phyloP scores from a whole-genome alignment of 2,888 invertebrate genomes.

The Agrotis ipsilon region DNA sequence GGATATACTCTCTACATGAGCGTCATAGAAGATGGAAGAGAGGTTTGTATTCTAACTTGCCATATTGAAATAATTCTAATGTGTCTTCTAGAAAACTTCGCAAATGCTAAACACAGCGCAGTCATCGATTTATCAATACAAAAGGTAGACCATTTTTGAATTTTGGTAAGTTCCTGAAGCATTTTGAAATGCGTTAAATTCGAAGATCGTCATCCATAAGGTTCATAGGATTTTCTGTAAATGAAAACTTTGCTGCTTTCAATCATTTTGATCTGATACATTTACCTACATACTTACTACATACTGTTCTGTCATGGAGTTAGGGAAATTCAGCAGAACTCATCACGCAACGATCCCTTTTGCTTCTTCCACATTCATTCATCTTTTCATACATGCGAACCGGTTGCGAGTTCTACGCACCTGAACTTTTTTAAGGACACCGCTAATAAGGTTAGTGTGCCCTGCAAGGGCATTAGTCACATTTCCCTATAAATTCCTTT shows the following conservation, averaged over 20 bases:
- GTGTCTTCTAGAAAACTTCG: constrained; percentile 1
- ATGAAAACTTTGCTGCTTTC: constrained; percentile 9
- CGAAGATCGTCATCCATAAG: too few relatives aligned
- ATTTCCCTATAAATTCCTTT: constrained; percentile 24
- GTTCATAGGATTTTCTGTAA: constrained; percentile 5
- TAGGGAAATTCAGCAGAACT: constrained; percentile 23
- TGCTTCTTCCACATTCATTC: constrained; percentile 58
- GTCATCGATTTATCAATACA: neutral
- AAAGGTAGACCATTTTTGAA: neutral
- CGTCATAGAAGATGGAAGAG: constrained; percentile 94
- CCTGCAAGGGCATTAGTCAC: constrained; percentile 27
- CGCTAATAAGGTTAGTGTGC: constrained; percentile 57
- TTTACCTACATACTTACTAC: constrained; percentile 23
- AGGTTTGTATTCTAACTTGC: constrained; percentile 70
- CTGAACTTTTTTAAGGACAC: constrained; percentile 59
- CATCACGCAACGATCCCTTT: constrained; percentile 39
- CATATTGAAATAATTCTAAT: neutral
- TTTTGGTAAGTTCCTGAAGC: constrained; percentile 1
- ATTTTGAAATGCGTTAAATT: neutral
- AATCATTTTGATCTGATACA: constrained; percentile 16
- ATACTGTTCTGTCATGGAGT: constrained; percentile 15
- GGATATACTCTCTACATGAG: constrained; percentile 96
- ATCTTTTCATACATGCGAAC: constrained; percentile 53
- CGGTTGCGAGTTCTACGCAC: constrained; percentile 58
- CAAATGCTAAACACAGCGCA: neutral